These are phyloP conservation scores for Pecten maximus DNA, from an alignment of 2,888 invertebrate species.

Conservation along the genomic window DNA sequence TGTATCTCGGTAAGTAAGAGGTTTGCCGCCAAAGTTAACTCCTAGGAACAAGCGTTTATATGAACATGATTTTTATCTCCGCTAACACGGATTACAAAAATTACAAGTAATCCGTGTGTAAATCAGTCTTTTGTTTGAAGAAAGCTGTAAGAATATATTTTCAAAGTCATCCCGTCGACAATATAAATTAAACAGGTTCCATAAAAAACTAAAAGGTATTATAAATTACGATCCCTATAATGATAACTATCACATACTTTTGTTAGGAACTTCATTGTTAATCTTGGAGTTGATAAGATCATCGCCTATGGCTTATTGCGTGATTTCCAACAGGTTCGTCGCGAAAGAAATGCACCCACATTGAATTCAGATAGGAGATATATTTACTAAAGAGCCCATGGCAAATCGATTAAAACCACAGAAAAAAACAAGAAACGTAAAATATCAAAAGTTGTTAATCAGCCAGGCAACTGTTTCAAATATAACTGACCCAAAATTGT, in stretches of 20 bases:
- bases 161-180: background rate
- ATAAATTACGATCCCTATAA: background rate
- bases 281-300: background rate
- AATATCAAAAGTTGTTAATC: background rate
- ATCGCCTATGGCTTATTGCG: background rate
- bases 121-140: constrained; percentile 8
- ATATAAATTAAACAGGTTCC: background rate
- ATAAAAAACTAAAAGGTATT: background rate
- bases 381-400: background rate
- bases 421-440: background rate
- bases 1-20: background rate
- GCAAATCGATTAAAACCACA: background rate
- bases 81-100: background rate
- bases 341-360: background rate
- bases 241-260: background rate
- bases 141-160: background rate
- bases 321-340: background rate
- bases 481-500: background rate
- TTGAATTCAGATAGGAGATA: background rate
- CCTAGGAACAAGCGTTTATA: background rate
- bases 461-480: background rate
- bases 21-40: constrained; percentile 1
- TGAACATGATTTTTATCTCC: background rate
- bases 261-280: background rate
- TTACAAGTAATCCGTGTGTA: background rate